Base-by-base conservation (phyloP, 2,888 invertebrate species). In the Andrena haemorrhoa region DNA sequence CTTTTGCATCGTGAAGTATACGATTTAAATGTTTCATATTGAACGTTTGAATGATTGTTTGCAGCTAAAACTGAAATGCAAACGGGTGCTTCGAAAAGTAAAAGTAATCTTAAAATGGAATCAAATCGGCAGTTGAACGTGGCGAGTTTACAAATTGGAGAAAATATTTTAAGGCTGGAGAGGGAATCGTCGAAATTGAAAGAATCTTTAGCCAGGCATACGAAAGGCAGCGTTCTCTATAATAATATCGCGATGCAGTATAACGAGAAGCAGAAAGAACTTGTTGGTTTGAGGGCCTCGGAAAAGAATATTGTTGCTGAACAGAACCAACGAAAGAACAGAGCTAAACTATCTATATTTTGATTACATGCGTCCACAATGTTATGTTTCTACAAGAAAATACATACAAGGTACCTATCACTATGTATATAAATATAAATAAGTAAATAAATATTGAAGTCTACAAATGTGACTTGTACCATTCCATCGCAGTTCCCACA, bases 311-410 rank as follows among this genome's bases (percentile, higher is more conserved):
- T 98, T 77, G 94, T 95, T 60, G 95, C 95, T 83, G 97, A 98
- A 94, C 97, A 97, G 91, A 95, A 94, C 88, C 95, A 95, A 63
- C 95, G 97, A 84, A 96, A 96, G 86, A 96, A 96, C 90, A 96
- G 96, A 92, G 96, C 96, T 88, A 97, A 97, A 94, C 95, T 97
- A 94, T 96, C 96, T 61, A 95, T 97, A 87, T 98, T 98, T 95
- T 97, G 95, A 94, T 87, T 61, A n/a, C 41, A 66, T 65, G 66
- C n/a, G 58, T 41, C 31, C 75, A 63, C 61, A 26, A 64, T 58
- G 41, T 51, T 75, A 61, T 61, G 56, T 82, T 79, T 73, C 33
- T 74, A 82, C 41, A 51, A 60, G 5, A 58, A 63, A 77, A 31
- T 51, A 51, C 31, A 60, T 47, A 49, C 33, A n/a, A 51, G 61